These are phyloP conservation scores for Tenualosa thibaudeaui DNA, from an alignment of 2,797 vertebrate species.

Conservation along the genomic window DNA sequence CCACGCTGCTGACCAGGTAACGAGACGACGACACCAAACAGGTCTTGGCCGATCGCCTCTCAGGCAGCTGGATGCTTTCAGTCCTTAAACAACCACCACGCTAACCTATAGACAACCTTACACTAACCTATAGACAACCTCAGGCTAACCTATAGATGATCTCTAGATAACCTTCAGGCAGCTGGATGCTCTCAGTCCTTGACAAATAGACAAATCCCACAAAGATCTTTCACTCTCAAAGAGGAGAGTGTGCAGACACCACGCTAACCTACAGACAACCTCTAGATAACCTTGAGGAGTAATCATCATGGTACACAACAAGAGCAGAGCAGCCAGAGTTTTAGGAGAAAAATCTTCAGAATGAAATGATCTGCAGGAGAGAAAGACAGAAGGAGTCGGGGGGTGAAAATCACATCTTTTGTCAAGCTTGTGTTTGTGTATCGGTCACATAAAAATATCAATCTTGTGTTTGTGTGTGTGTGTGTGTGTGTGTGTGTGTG, in stretches of 20 bases:
- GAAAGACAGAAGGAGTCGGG: not conserved
- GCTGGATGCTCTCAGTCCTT: too few relatives aligned
- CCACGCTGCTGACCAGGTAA: too few relatives aligned
- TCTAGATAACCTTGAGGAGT: too few relatives aligned
- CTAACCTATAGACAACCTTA: not conserved
- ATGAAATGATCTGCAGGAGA: not conserved
- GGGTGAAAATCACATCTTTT: slow-evolving; percentile 1
- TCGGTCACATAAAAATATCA: not conserved
- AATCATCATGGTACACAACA: too few relatives aligned
- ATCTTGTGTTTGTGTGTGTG: slow-evolving; percentile 26
- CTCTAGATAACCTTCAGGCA: not conserved
- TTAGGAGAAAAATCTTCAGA: not conserved
- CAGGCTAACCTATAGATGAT: not conserved
- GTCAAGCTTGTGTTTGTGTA: not conserved
- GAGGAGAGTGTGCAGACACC: too few relatives aligned
- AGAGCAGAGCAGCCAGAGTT: not conserved
- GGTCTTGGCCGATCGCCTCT: too few relatives aligned
- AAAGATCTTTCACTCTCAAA: too few relatives aligned
- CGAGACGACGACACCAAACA: too few relatives aligned
- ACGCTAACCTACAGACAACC: not conserved
- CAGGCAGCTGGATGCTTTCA: slow-evolving; percentile 29
- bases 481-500: slow-evolving; percentile 40
- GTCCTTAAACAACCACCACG: too few relatives aligned
- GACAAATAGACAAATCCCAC: too few relatives aligned
- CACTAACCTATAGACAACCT: too few relatives aligned